These are phyloP conservation scores for Chlorospingus semifuscus DNA, from an alignment of 2,797 vertebrate species.

Conservation along the genomic window DNA sequence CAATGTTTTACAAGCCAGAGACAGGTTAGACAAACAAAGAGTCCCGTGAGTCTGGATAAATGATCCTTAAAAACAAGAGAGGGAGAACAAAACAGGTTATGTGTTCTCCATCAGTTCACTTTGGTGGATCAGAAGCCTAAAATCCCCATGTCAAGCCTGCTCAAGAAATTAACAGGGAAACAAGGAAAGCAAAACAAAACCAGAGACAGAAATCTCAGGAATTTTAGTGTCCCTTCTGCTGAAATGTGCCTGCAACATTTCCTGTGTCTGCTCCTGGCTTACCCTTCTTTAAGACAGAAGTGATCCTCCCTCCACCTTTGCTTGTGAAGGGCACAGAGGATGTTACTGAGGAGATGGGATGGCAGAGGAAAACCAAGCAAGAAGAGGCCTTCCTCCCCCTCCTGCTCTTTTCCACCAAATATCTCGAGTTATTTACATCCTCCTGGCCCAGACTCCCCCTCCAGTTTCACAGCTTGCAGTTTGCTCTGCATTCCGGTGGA, in stretches of 20 bases:
- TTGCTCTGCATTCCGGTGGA: neutral
- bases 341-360: neutral
- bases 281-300: neutral
- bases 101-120: neutral
- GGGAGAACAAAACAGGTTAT: neutral
- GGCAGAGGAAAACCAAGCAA: neutral
- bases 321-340: neutral
- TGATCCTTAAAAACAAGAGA: neutral
- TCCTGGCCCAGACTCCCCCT: conserved; percentile 34
- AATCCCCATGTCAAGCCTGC: neutral
- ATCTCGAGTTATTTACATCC: conserved; percentile 27
- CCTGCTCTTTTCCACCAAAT: neutral
- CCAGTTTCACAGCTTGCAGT: conserved; percentile 41
- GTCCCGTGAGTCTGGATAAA: neutral
- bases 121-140: neutral
- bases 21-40: neutral
- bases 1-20: neutral
- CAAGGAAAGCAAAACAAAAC: neutral
- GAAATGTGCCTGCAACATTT: neutral
- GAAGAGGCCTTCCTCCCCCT: neutral
- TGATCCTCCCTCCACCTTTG: neutral
- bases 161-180: neutral
- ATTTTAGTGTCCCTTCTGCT: neutral
- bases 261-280: neutral
- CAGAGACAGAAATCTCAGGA: neutral